Conservation (phyloP, 2,888 invertebrate species). For the Zygogramma bicolorata region DNA sequence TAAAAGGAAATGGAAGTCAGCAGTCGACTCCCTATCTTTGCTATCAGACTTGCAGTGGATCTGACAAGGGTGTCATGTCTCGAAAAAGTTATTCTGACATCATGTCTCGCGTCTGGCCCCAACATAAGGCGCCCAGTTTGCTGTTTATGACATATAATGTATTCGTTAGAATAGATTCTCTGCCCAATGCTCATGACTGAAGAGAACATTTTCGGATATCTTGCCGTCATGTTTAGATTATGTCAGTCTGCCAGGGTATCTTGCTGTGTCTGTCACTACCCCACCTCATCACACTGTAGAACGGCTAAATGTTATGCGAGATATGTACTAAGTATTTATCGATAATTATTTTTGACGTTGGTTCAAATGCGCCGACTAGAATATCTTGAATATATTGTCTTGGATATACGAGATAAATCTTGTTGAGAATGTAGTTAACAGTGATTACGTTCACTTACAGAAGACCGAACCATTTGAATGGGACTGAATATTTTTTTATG, state of each 20-base stretch:
- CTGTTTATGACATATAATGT: neutral
- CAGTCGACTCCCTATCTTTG: slow-evolving; percentile 44
- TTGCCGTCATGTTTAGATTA: neutral
- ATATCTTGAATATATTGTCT: neutral
- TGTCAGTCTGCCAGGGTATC: neutral
- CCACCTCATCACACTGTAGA: slow-evolving; percentile 31
- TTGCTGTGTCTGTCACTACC: slow-evolving; percentile 44
- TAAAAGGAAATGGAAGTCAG: slow-evolving; percentile 48
- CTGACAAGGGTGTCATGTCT: slow-evolving; percentile 59
- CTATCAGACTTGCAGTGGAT: slow-evolving; percentile 44
- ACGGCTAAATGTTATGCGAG: slow-evolving; percentile 3
- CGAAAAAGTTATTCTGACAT: slow-evolving; percentile 45
- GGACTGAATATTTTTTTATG: too few relatives aligned
- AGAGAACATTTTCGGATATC: neutral
- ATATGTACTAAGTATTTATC: neutral
- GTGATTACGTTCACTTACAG: too few relatives aligned
- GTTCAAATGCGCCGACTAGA: neutral
- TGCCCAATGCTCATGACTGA: neutral
- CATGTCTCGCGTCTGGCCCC: slow-evolving; percentile 1
- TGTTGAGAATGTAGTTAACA: too few relatives aligned
- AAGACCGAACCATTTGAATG: too few relatives aligned
- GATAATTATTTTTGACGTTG: neutral
- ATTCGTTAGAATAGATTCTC: neutral
- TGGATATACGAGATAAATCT: neutral
- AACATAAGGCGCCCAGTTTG: neutral